Conservation (phyloP, 2,888 invertebrate genomes). For the Rhagophthalmus giganteus region DNA sequence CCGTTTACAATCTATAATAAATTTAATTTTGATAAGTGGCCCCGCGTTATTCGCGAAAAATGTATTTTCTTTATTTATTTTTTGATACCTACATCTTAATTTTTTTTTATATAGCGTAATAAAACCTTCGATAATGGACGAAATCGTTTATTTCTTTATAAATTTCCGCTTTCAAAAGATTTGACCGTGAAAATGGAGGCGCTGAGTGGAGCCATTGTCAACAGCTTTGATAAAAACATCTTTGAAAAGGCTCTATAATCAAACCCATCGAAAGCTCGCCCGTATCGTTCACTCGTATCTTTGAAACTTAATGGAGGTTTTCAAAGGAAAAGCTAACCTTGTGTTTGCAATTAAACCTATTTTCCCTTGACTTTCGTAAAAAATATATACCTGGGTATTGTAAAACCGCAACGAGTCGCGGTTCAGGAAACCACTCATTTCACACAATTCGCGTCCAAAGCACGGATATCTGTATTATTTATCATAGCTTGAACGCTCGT, state of each 20-base stretch:
- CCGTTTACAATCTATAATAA: too few species aligned
- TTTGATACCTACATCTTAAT: neutral
- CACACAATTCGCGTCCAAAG: slow-evolving; percentile 34
- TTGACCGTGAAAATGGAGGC: slow-evolving; percentile 31
- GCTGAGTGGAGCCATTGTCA: slow-evolving; percentile 33
- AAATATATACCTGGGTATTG: slow-evolving; percentile 1
- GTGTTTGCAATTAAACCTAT: too few species aligned
- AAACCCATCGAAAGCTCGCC: slow-evolving; percentile 28
- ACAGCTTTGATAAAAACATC: slow-evolving; percentile 33
- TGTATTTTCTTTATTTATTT: neutral
- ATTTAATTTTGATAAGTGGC: neutral
- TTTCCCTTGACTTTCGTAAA: neutral
- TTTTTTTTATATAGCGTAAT: neutral
- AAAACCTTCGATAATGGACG: neutral
- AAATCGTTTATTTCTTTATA: slow-evolving; percentile 21
- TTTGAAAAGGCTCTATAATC: slow-evolving; percentile 26
- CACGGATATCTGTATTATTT: slow-evolving; percentile 49
- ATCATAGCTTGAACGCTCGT: slow-evolving; percentile 45
- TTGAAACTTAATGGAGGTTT: slow-evolving; percentile 24
- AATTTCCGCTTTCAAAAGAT: slow-evolving; percentile 26
- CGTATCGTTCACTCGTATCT: too few species aligned
- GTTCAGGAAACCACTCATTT: slow-evolving; percentile 29
- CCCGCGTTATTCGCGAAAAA: neutral
- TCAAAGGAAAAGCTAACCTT: neutral
- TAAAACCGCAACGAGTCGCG: slow-evolving; percentile 29